Base-by-base conservation (phyloP, 2,113 vertebrate species). In the Eolophus roseicapilla region DNA sequence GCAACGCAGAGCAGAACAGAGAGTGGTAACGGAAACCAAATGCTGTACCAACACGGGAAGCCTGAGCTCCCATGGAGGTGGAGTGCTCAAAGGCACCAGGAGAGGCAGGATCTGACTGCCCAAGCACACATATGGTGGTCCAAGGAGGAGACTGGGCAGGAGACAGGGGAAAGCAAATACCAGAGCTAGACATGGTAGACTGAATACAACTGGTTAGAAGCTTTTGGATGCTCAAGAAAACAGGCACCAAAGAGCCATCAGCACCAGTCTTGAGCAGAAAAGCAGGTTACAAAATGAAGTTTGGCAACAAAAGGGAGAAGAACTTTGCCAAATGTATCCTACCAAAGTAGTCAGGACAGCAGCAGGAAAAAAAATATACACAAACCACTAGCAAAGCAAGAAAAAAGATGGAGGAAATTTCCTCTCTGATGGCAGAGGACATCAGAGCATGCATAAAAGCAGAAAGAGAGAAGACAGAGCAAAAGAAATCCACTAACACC, bases 1-100 rank as follows among this genome's bases (percentile, higher is more conserved):
- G 44, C 33, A 55, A 49, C 14, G 17, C 8, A 35, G 39, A 60
- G 35, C 17, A 33, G 0, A 3, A 21, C 49, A 47, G 21, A 37
- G 19, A 62, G 12, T 10, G 18, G 21, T 64, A 64, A 44, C 9
- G 16, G 76, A 77, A 50, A 50, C 21, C 3, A 0, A 80, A 37
- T 29, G 10, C 60, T 57, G n/a, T 31, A 67, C 24, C 27, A 59
- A 37, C 3, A 0, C 1, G 0, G 3, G 13, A 78, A 94, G 10
- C 31, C 52, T 60, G 50, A 77, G 19, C 20, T 69, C 18, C 18
- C 28, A 19, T 2, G 43, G 49, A 86, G 14, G 8, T 84, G 43
- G 19, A 90, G 33, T 2, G 1, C 21, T 35, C 41, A 46, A 49
- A 85, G 55, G 14, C 47, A 82, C 7, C 35, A 41, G 21, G 19